phyloP scores from a whole-genome alignment of 2,888 invertebrate species.

The Piscicola geometra region DNA sequence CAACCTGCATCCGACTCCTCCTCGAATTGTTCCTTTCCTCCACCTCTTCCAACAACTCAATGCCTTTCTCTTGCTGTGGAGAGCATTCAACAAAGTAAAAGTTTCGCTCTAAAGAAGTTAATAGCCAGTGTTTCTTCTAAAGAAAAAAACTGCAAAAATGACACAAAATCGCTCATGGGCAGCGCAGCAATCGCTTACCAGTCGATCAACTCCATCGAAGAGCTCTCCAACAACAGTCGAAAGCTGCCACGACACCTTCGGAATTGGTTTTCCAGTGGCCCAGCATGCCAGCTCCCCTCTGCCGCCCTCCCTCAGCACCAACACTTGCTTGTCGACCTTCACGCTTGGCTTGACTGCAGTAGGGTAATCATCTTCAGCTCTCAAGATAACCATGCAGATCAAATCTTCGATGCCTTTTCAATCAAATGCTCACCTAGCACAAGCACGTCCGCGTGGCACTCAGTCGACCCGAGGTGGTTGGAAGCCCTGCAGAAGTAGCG shows the following conservation, averaged over 20 bases:
- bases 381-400: too few relatives aligned
- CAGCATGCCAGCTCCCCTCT: not conserved
- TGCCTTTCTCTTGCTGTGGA: not conserved
- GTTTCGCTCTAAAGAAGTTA: too few relatives aligned
- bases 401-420: too few relatives aligned
- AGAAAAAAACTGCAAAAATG: too few relatives aligned
- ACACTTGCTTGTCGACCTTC: not conserved
- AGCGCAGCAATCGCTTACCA: conserved; percentile 2
- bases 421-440: conserved; percentile 21
- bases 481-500: conserved; percentile 19
- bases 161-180: too few relatives aligned
- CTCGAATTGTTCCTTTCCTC: not conserved
- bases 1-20: not conserved
- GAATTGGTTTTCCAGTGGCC: not conserved
- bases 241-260: not conserved
- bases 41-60: not conserved
- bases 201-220: not conserved
- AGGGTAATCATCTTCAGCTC: too few relatives aligned
- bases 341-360: not conserved
- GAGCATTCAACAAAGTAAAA: too few relatives aligned
- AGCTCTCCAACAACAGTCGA: not conserved
- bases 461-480: conserved; percentile 3
- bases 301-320: not conserved
- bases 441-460: not conserved
- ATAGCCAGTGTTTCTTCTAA: too few relatives aligned